Evolutionary conservation across 2,888 invertebrate genomes (phyloP).

Genomic region (Nasonovia ribisnigri): DNA sequence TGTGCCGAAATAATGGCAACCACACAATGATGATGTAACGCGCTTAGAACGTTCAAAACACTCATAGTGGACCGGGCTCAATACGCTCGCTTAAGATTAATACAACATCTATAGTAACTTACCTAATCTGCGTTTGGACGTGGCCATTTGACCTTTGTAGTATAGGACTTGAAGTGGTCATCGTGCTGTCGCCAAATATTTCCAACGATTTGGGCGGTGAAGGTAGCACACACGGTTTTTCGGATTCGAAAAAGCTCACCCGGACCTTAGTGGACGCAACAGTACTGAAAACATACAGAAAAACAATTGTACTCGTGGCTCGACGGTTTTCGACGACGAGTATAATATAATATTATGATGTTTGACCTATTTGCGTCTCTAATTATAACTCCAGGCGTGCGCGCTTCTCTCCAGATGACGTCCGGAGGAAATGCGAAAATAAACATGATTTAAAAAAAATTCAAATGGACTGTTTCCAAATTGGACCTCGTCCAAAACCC

Average conservation of each 20-base stretch:
- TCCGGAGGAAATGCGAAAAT: conserved; percentile 60
- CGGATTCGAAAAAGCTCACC: conserved; percentile 66
- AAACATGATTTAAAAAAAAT: conserved; percentile 51
- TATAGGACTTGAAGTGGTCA: conserved; percentile 60
- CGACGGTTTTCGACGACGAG: conserved; percentile 2
- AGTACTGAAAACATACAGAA: conserved; percentile 55
- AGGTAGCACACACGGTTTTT: conserved; percentile 58
- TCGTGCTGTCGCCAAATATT: conserved; percentile 51
- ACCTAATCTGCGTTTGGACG: conserved; percentile 55
- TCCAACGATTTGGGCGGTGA: conserved; percentile 58
- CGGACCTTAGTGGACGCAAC: conserved; percentile 66
- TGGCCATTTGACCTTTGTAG: conserved; percentile 52
- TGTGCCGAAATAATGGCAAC: conserved; percentile 6
- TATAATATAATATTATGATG: conserved; percentile 25
- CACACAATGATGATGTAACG: not conserved
- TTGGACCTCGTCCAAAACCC: conserved; percentile 32
- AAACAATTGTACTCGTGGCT: conserved; percentile 5
- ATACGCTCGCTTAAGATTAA: not conserved
- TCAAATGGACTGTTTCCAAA: conserved; percentile 53
- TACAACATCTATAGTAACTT: not conserved
- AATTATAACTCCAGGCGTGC: conserved; percentile 64
- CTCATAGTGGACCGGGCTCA: not conserved
- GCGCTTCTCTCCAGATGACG: conserved; percentile 63
- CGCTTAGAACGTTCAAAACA: not conserved
- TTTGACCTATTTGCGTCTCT: conserved; percentile 64